Evolutionary conservation across 2,797 vertebrate species (phyloP), one percentile per base, ranked within the genome.

Genomic region (Gastrophryne carolinensis): DNA sequence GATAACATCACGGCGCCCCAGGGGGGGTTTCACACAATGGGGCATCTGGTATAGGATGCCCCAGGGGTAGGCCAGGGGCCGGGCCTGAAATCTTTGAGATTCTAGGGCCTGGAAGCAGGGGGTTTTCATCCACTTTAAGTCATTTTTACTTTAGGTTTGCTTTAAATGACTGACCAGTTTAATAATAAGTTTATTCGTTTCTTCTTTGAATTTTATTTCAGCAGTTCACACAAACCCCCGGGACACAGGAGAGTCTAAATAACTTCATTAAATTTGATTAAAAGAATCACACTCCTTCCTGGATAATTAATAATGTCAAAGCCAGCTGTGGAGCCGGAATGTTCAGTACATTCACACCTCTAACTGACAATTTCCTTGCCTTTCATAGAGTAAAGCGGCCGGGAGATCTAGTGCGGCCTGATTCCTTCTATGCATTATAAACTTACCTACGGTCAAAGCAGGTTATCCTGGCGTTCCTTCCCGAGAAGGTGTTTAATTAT

Each of bases 281-380:
- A 69, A 69, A 56, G 66, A 44, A 56, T 56, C 47, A 17, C 26
- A 9, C 35, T 57, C 52, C 66, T 54, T 56, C 37, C 52, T 29
- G 39, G 66, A 57, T 57, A 69, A 69, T 69, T 56, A 69, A 57
- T 69, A 39, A 56, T 57, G 50, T 69, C 34, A 30, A 24, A 54
- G 29, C 50, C 66, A 41, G 52, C 66, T 30, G 66, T 11, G n/a
- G 50, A 68, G 34, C 50, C n/a, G 11, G 26, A 17, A 35, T 30
- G 66, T 24, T 44, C 52, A 57, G 15, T 57, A 56, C 37, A 69
- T 57, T 69, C 57, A 69, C 39, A 35, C 37, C 66, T 56, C 39
- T 69, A 69, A 69, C 57, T 69, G 66, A 69, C 35, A 69, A 56
- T 69, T 69, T 69, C 15, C 50, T 57, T 56, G 29, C 54, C 23